Percentiles rank a stretch among this genome's conserved stretches.
These are phyloP conservation scores for Vanessa tameamea DNA, from an alignment of 1,140 invertebrate species.

Conservation along the genomic window DNA sequence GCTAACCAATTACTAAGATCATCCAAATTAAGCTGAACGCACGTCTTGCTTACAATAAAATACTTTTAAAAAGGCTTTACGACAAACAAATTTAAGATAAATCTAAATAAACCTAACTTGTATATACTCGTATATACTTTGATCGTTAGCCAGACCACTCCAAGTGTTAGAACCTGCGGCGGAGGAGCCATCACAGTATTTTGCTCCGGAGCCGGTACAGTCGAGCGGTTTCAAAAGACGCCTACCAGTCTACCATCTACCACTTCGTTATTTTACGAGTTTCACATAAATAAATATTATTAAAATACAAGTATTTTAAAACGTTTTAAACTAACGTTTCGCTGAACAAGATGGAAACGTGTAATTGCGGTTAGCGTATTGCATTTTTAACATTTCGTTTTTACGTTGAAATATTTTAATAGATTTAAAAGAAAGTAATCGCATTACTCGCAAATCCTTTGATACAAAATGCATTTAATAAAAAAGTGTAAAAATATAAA, in stretches of 20 bases:
- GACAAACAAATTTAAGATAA: background rate
- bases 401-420: background rate
- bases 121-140: slow-evolving; percentile 25
- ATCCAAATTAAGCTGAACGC: no score
- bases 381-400: background rate
- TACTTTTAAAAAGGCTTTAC: no score
- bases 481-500: background rate
- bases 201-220: slow-evolving; percentile 19
- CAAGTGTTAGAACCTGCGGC: slow-evolving; percentile 17
- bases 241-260: slow-evolving; percentile 26
- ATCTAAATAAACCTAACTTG: background rate
- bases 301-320: slow-evolving; percentile 29
- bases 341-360: slow-evolving; percentile 10
- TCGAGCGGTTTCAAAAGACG: slow-evolving; percentile 31
- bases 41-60: no score
- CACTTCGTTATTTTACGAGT: slow-evolving; percentile 34
- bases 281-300: slow-evolving; percentile 32
- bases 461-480: background rate
- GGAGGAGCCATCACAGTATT: slow-evolving; percentile 17
- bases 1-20: no score
- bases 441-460: background rate
- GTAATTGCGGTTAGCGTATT: slow-evolving; percentile 17
- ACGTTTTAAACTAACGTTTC: slow-evolving; percentile 5
- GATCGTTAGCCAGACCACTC: slow-evolving; percentile 34
- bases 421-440: slow-evolving; percentile 4